Percentiles rank a stretch among this genome's conserved stretches.
Conservation (phyloP, 1,140 invertebrate species). For the Pachyrhynchus sulphureomaculatus region DNA sequence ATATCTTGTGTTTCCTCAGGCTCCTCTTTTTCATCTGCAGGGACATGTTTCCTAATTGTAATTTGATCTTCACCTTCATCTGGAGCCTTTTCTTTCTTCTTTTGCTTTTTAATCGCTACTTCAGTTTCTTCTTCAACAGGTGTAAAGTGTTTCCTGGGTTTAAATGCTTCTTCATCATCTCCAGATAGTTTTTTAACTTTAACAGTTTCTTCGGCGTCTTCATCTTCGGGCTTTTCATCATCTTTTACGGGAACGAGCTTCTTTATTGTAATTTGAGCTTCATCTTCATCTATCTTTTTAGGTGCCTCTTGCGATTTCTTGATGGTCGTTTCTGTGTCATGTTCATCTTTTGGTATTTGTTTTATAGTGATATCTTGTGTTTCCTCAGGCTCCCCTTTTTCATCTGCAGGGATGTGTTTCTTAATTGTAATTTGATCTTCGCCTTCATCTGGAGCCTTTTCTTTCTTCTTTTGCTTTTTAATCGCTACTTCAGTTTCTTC, state of each 20-base stretch:
- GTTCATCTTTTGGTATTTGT: slow-evolving; percentile 38
- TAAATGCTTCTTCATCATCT: slow-evolving; percentile 19
- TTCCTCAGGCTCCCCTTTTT: slow-evolving; percentile 23
- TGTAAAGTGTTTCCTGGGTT: slow-evolving; percentile 40
- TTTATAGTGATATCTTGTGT: slow-evolving; percentile 6
- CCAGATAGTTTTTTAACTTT: slow-evolving; percentile 9
- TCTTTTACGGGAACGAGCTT: slow-evolving; percentile 24
- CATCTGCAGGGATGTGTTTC: slow-evolving; percentile 27
- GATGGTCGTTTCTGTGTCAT: slow-evolving; percentile 30
- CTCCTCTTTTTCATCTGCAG: slow-evolving; percentile 26
- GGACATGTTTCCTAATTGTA: slow-evolving; percentile 38
- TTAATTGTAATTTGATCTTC: slow-evolving; percentile 40
- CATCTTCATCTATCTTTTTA: slow-evolving; percentile 18
- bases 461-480: slow-evolving; percentile 30
- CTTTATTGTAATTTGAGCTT: slow-evolving; percentile 28
- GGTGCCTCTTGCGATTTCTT: slow-evolving; percentile 15
- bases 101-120: slow-evolving; percentile 27
- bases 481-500: slow-evolving; percentile 32
- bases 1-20: slow-evolving; percentile 12
- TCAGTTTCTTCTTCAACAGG: slow-evolving; percentile 32
- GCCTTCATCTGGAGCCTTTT: slow-evolving; percentile 19
- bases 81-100: slow-evolving; percentile 27
- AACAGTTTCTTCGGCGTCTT: background rate
- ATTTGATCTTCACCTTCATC: slow-evolving; percentile 36
- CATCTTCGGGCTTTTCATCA: slow-evolving; percentile 37